Evolutionary conservation across 2,113 vertebrate genomes (phyloP), one percentile per base, ranked within the genome.

Genomic region (Callospermophilus lateralis): DNA sequence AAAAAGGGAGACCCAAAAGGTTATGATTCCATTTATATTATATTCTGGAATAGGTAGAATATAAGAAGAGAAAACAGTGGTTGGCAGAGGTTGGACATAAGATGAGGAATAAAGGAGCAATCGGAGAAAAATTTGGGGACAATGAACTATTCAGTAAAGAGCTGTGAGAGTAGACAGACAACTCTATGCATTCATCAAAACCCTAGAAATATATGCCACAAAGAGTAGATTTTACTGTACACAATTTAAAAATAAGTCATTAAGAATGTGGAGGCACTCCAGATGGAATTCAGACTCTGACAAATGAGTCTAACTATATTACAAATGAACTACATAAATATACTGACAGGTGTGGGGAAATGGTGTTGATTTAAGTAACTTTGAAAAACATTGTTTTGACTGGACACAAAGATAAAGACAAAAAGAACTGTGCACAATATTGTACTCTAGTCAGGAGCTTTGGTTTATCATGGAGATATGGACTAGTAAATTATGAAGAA

Each of bases 221-320:
- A 83, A 61, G 67, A 94, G n/a, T 65, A 89, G 45, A 74, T 94
- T 74, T 81, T 48, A 89, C 67, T 72, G 32, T 79, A 81, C 83
- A 55, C 11, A 84, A 73, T 32, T 89, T 89, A 28, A 84, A 83
- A 83, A 67, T 89, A 83, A 76, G 70, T 74, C 42, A 93, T 19
- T 37, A 55, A 83, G 55, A 48, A 84, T 45, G 70, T 84, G 30
- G 22, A 76, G 45, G 68, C 84, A 76, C 37, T 65, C 61, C 85
- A 89, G 42, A 76, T 90, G 63, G 79, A 90, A 94, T 74, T 74
- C 68, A 89, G 34, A 42, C 28, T 74, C 39, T 58, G 67, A 76
- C 34, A 89, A 94, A n/a, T 74, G 67, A 83, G 28, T 83, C 42
- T n/a, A 39, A 67, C 68, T 55, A 8, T 83, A 89, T 84, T 61